These are phyloP conservation scores for Pygoscelis adeliae DNA, from an alignment of 2,113 vertebrate genomes.

Conservation along the genomic window DNA sequence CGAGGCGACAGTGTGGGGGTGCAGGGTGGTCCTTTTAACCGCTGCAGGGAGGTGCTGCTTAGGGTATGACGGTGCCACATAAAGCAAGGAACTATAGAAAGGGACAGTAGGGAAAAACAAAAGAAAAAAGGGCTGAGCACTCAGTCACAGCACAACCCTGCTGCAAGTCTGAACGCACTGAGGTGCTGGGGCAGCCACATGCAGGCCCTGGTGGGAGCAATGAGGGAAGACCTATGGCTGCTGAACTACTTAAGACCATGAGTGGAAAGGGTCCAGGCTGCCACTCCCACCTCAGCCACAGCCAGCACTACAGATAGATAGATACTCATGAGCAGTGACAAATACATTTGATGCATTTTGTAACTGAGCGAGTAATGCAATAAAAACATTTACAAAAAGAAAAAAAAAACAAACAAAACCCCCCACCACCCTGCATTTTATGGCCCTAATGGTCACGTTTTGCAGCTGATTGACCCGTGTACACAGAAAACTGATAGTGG, in stretches of 20 bases:
- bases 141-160: background rate
- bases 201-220: background rate
- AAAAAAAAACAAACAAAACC: no score
- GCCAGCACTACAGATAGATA: background rate
- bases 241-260: rapidly evolving
- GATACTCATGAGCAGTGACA: background rate
- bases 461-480: background rate
- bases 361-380: background rate
- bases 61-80: no score
- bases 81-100: background rate
- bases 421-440: background rate
- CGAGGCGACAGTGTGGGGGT: rapidly evolving
- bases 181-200: background rate
- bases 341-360: background rate
- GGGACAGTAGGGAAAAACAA: background rate
- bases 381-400: background rate
- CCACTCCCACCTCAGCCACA: background rate
- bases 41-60: background rate
- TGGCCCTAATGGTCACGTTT: background rate
- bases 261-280: background rate
- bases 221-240: background rate
- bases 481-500: background rate
- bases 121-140: background rate
- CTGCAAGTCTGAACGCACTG: background rate
- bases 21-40: background rate